A percentile compares a stretch with the other conserved stretches of the same genome.
Conservation (phyloP, 2,888 invertebrate species). For the Atethmia centrago region DNA sequence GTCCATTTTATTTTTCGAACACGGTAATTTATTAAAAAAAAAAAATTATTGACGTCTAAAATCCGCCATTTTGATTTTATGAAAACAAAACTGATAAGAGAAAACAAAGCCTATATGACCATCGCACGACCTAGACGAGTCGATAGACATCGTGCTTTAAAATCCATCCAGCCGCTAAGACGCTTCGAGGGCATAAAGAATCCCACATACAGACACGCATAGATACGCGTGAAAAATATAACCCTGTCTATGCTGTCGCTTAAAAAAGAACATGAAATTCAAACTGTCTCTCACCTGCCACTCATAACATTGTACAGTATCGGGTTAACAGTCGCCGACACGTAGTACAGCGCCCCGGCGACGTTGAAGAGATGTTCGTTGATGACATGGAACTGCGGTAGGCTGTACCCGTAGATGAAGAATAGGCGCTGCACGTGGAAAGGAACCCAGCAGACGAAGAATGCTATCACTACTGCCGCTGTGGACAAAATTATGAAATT, state of each 20-base stretch:
- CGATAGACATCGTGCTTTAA: neutral
- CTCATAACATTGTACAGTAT: slow-evolving; percentile 96
- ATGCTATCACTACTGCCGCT: slow-evolving; percentile 98
- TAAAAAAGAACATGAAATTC: neutral
- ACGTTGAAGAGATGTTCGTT: slow-evolving; percentile 95
- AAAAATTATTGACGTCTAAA: neutral
- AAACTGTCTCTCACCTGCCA: slow-evolving; percentile 77
- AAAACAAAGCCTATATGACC: neutral
- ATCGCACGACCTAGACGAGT: neutral
- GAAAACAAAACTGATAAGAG: neutral
- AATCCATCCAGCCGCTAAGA: neutral
- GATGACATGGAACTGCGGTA: slow-evolving; percentile 91
- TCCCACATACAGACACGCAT: neutral
- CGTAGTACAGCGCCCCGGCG: slow-evolving; percentile 96
- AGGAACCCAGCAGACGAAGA: slow-evolving; percentile 98
- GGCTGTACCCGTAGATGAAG: slow-evolving; percentile 93
- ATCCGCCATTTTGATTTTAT: neutral
- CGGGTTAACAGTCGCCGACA: slow-evolving; percentile 96
- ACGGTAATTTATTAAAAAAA: neutral
- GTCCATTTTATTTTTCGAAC: too few relatives aligned
- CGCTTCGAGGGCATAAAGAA: neutral
- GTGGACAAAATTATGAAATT: slow-evolving; percentile 61
- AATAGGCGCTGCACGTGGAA: slow-evolving; percentile 97
- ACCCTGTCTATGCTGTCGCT: neutral
- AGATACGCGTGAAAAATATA: too few relatives aligned